Base-by-base conservation (phyloP, 2,888 invertebrate species). In the Eledona agricola region DNA sequence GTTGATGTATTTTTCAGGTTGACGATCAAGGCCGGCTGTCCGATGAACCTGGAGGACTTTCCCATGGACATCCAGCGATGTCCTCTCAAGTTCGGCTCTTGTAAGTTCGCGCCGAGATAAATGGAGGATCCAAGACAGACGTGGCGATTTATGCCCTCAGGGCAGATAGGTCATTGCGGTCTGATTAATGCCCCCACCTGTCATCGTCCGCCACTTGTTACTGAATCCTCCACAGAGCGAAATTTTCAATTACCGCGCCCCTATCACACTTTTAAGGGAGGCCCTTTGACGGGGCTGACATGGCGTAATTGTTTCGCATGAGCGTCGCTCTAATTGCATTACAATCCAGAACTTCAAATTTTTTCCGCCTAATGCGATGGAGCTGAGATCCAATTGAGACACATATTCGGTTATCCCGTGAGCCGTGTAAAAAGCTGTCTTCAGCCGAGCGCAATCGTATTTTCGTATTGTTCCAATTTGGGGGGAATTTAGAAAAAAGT, bases 51-150 rank as follows among this genome's bases (percentile, higher is more conserved):
- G 47, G 87, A 88, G 71, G 88, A 90, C 70, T 92, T 91, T 72
- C 92, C 92, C 1, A 89, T 92, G 88, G 92, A 92, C 71, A 86
- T 87, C 20, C 90, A 91, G 72, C 79, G 85, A 58, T 91, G 91
- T 71, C 90, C 90, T 0, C 77, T 89, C 20, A 86, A 86, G 74
- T 85, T 91, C 67, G 90, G 90, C 51, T 90, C 90, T 67, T 90
- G 90, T 91, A 79, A 85, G 89, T 86, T 19, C 20, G n/a, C n/a
- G n/a, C n/a, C n/a, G 37, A 47, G 42, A 53, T 42, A 53, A 42
- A 47, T 34, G 46, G 16, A 35, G 25, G 31, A 31, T 46, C 40
- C 13, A 47, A 47, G 43, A 51, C 42, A 50, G 50, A 50, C 50
- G 32, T 7, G 3, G 12, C 28, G 38, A 46, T 52, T 52, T 52